Percentiles rank a stretch among this genome's conserved stretches.
These are phyloP conservation scores for Nautilus pompilius DNA, from an alignment of 1,140 invertebrate genomes.

Conservation along the genomic window DNA sequence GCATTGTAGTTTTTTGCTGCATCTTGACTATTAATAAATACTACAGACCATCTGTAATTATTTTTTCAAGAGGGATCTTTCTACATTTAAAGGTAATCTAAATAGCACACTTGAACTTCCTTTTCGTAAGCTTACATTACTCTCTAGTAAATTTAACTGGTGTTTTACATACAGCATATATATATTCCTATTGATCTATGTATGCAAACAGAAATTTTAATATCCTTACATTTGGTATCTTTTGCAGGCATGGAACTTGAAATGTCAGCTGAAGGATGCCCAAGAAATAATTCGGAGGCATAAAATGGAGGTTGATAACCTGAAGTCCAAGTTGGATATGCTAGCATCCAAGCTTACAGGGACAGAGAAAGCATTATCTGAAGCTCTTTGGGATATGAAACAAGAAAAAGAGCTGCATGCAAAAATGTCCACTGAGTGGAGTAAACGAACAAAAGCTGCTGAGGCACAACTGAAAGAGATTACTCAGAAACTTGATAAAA, in stretches of 20 bases:
- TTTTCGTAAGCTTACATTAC: no score
- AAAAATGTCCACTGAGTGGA: slow-evolving; percentile 44
- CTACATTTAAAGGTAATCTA: no score
- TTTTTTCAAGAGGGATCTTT: no score
- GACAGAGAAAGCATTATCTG: slow-evolving; percentile 45
- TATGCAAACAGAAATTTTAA: no score
- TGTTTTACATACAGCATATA: no score
- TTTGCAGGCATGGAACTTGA: slow-evolving; percentile 38
- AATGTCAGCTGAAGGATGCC: slow-evolving; percentile 43
- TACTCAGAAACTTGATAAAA: slow-evolving; percentile 34
- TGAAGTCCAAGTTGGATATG: slow-evolving; percentile 47
- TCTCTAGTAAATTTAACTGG: no score
- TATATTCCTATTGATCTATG: no score
- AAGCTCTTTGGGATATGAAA: slow-evolving; percentile 42
- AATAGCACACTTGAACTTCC: no score
- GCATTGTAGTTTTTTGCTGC: no score
- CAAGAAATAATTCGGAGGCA: slow-evolving; percentile 37
- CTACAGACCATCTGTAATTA: no score
- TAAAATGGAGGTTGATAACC: slow-evolving; percentile 38
- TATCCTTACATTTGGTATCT: no score
- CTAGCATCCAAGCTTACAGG: slow-evolving; percentile 43
- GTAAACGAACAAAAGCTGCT: slow-evolving; percentile 34
- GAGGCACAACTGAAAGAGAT: slow-evolving; percentile 36
- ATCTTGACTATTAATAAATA: no score
- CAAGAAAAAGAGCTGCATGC: slow-evolving; percentile 43